A percentile compares a stretch with the other conserved stretches of the same genome.
phyloP scores from a whole-genome alignment of 2,797 vertebrate species.

The Brachyrhaphis roseni region DNA sequence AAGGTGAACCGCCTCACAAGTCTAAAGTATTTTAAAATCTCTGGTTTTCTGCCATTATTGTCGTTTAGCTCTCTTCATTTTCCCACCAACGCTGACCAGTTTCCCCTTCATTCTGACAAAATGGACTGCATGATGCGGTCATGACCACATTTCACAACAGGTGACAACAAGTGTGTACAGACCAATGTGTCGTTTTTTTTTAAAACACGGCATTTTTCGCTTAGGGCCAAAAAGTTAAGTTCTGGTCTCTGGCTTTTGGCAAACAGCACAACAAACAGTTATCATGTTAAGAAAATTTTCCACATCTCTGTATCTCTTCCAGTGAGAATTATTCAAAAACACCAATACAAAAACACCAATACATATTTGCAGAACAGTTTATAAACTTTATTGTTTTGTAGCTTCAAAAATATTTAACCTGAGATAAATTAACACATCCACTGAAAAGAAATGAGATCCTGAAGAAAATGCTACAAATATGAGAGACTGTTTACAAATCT shows the following conservation, averaged over 20 bases:
- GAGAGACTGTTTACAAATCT: neutral
- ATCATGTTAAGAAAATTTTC: neutral
- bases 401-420: neutral
- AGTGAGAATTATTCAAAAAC: neutral
- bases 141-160: neutral
- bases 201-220: neutral
- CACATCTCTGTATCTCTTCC: neutral
- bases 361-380: neutral
- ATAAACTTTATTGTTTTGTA: neutral
- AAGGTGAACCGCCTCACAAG: neutral
- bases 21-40: neutral
- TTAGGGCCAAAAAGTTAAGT: neutral
- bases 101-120: neutral
- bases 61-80: neutral
- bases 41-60: neutral
- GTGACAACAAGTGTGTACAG: neutral
- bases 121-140: neutral
- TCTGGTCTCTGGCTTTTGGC: neutral
- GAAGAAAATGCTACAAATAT: neutral
- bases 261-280: neutral
- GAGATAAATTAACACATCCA: neutral
- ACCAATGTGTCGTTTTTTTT: neutral
- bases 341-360: neutral
- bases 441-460: neutral
- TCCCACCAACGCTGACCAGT: neutral